phyloP scores from a whole-genome alignment of 2,888 invertebrate species.

The Scrobipalpa costella region DNA sequence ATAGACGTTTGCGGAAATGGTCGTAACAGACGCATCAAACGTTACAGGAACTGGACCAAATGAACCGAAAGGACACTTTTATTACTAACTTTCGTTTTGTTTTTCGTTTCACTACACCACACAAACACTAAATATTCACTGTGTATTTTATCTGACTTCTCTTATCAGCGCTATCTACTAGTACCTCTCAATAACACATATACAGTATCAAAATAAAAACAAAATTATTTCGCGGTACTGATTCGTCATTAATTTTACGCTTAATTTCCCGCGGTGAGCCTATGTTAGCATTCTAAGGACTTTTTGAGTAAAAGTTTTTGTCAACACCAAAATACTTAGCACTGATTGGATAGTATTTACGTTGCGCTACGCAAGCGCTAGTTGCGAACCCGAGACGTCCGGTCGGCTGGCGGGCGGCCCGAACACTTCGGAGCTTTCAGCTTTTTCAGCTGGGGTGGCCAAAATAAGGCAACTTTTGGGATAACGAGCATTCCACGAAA shows the following conservation, averaged over 20 bases:
- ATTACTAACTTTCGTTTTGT: too few relatives aligned
- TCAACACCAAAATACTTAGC: neutral
- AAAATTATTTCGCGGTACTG: neutral
- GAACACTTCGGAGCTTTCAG: neutral
- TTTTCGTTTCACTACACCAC: too few relatives aligned
- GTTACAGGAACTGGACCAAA: too few relatives aligned
- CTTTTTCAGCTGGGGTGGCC: constrained; percentile 8
- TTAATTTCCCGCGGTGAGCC: neutral
- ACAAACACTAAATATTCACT: neutral
- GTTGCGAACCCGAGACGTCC: neutral
- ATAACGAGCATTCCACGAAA: neutral
- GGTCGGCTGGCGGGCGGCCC: neutral
- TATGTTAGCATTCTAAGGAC: neutral
- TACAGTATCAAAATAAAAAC: neutral
- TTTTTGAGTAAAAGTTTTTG: neutral
- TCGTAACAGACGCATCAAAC: too few relatives aligned
- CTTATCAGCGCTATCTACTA: neutral
- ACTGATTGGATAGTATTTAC: neutral
- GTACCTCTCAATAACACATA: neutral
- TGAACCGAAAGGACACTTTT: too few relatives aligned
- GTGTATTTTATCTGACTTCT: neutral
- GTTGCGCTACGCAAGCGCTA: neutral
- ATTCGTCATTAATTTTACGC: neutral
- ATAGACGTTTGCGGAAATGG: too few relatives aligned
- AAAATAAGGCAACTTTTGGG: neutral